Base-by-base conservation (phyloP, 1,140 invertebrate genomes). In the Sycophaga agraensis region DNA sequence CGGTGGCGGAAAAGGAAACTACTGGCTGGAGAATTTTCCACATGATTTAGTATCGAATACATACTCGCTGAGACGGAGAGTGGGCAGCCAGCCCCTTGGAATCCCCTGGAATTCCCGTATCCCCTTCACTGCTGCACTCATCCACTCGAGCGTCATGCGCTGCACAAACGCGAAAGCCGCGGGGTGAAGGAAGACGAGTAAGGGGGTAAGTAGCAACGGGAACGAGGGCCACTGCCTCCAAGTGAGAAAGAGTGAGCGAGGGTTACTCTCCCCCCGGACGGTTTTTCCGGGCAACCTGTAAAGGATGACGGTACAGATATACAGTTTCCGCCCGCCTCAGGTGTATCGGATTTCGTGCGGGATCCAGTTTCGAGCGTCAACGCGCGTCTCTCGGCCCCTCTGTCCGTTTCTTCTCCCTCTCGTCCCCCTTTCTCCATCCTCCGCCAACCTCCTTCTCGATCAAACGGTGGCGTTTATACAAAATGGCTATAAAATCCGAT, bases 401-500 rank as follows among this genome's bases (percentile, higher is more conserved):
- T n/a, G n/a, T n/a, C n/a, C n/a, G n/a, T n/a, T n/a, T n/a, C n/a
- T n/a, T n/a, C n/a, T n/a, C n/a, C n/a, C n/a, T n/a, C n/a, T n/a
- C n/a, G n/a, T n/a, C n/a, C n/a, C n/a, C n/a, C n/a, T n/a, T n/a
- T n/a, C n/a, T n/a, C n/a, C n/a, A n/a, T n/a, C n/a, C n/a, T n/a
- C n/a, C n/a, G n/a, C n/a, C n/a, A n/a, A n/a, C n/a, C n/a, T n/a
- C n/a, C n/a, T n/a, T n/a, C n/a, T n/a, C 8, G 24, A 60, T 58
- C 43, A 50, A 68, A 68, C 56, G 60, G 64, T 68, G 66, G 66
- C 70, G 71, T 77, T 75, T 73, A 73, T 72, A 71, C 69, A 75
- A 77, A 76, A 75, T 64, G 70, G 51, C 64, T 68, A 70, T 75
- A 74, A 77, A 75, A 63, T 66, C 62, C 54, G 63, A 67, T 61